Percentiles rank a stretch among this genome's conserved stretches.
These are phyloP conservation scores for Corvus moneduloides DNA, from an alignment of 2,113 vertebrate genomes.

Conservation along the genomic window DNA sequence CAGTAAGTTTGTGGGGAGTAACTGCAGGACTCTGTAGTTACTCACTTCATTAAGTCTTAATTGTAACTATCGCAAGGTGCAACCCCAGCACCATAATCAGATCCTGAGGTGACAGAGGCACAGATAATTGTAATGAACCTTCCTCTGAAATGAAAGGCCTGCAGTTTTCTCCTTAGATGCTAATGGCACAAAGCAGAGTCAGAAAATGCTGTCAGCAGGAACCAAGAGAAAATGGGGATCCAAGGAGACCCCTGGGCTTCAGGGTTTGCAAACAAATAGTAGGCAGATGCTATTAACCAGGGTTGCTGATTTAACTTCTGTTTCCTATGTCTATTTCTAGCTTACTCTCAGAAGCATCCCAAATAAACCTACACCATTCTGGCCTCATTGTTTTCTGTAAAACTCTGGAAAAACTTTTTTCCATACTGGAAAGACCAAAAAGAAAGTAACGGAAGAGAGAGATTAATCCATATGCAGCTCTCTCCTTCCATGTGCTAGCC, in stretches of 20 bases:
- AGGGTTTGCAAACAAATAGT: neutral
- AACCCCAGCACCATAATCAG: slow-evolving; percentile 36
- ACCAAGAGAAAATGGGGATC: neutral
- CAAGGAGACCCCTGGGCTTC: neutral
- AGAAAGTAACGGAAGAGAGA: neutral
- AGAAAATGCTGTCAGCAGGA: slow-evolving; percentile 29
- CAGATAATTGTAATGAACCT: slow-evolving; percentile 22
- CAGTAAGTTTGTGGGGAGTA: neutral
- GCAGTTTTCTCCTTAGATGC: slow-evolving; percentile 3
- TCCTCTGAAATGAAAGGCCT: slow-evolving; percentile 17
- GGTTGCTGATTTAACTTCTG: neutral
- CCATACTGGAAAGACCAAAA: neutral
- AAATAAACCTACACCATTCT: neutral
- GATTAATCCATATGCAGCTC: neutral
- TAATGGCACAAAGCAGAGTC: neutral
- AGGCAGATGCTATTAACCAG: neutral
- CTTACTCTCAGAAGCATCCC: neutral
- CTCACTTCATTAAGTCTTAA: slow-evolving; percentile 60
- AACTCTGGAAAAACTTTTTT: neutral
- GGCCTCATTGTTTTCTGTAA: neutral
- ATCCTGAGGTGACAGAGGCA: slow-evolving; percentile 36
- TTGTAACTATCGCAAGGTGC: slow-evolving; percentile 31
- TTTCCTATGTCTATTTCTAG: neutral
- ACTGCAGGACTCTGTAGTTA: slow-evolving; percentile 12
- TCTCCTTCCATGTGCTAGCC: neutral